Evolutionary conservation across 2,888 invertebrate species (phyloP), one percentile per base, ranked within the genome.

Genomic region (Caenorhabditis becei): DNA sequence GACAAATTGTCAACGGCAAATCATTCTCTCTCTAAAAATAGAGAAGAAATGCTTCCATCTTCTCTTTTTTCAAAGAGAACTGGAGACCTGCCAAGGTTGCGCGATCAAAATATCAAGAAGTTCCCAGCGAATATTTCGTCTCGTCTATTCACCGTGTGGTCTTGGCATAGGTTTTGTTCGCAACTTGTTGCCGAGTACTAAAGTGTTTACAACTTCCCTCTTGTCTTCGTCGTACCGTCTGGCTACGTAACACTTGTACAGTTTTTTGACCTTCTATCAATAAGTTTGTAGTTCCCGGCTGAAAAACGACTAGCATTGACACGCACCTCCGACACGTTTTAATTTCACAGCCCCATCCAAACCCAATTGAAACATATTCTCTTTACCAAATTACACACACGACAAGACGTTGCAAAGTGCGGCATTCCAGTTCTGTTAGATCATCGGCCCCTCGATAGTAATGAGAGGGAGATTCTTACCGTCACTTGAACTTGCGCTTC

Each of bases 321-420:
- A 72, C 23, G 51, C 47, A 44, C 11, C 49, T n/a, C 63, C 63
- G 18, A 58, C 72, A 75, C 59, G 75, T 75, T 75, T 66, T 66
- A 53, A 61, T 66, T 66, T 66, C 75, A 53, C 61, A 53, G 59
- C 59, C 65, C 35, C 58, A 51, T 59, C 41, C 58, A 59, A 74
- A 74, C 65, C 74, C 63, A 66, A 72, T 66, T 75, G 75, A 75
- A 75, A 75, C 66, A 75, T 75, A 66, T 75, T 75, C 66, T 59
- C 74, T 74, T 75, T 75, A 75, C 75, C 75, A 75, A 75, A 75
- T 75, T 66, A 75, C 75, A 75, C 75, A 75, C 74, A 74, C 44
- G 37, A 61, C 75, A 75, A 66, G 66, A 28, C 65, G 66, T 75
- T 75, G 66, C 75, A 66, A 75, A 75, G 75, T 59, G 75, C 51